Conservation (phyloP, 2,113 vertebrate species). For the Typhlomys cinereus region DNA sequence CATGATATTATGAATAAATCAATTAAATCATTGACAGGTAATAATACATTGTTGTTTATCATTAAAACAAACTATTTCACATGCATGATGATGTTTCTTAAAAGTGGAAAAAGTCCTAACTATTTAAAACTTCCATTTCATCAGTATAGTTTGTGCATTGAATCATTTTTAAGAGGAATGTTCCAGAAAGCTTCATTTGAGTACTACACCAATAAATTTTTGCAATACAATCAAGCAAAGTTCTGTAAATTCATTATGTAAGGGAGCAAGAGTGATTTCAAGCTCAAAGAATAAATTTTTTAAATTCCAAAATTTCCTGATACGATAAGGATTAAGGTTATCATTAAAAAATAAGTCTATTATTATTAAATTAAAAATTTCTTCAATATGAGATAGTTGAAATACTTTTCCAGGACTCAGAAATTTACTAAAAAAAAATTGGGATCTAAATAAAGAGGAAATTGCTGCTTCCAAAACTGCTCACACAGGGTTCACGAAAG, state of each 20-base stretch:
- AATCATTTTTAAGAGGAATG: not conserved
- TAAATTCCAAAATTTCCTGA: not conserved
- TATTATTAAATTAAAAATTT: not conserved
- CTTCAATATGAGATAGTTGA: not conserved
- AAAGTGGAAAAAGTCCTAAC: not conserved
- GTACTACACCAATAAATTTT: not conserved
- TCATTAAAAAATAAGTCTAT: not conserved
- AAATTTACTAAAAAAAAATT: slow-evolving; percentile 19
- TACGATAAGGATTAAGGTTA: not conserved
- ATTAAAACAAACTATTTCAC: not conserved
- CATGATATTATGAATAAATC: not conserved
- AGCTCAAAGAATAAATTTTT: not conserved
- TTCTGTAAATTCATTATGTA: not conserved
- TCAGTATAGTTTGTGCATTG: not conserved
- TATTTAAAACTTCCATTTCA: not conserved
- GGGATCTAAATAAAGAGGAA: not conserved
- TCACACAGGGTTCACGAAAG: not conserved
- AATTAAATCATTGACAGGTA: not conserved
- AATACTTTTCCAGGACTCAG: not conserved
- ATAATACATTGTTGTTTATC: not conserved
- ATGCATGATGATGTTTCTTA: not conserved
- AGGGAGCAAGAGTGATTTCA: not conserved
- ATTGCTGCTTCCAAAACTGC: not conserved
- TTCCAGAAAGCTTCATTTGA: not conserved
- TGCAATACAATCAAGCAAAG: not conserved